Evolutionary conservation across 2,888 invertebrate species (phyloP).

Genomic region (Bedellia somnulentella): DNA sequence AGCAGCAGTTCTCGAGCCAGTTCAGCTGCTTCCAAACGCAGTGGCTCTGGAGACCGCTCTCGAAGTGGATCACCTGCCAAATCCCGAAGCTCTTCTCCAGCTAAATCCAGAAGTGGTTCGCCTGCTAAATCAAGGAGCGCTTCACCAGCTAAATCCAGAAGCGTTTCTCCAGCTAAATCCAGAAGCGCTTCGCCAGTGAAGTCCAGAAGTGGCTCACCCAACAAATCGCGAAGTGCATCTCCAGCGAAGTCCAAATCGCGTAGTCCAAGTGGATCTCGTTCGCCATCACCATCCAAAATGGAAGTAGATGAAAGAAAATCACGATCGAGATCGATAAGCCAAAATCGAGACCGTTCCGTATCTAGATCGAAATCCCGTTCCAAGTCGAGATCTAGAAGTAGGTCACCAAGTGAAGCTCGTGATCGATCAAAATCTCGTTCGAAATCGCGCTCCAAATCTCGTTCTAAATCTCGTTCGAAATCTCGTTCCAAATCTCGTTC

Average conservation of each 20-base stretch:
- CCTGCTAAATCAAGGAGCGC: conserved; percentile 5
- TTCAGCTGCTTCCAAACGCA: conserved; percentile 12
- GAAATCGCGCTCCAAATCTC: conserved; percentile 12
- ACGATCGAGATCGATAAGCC: conserved; percentile 14
- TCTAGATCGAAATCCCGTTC: conserved; percentile 12
- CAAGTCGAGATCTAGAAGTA: conserved; percentile 10
- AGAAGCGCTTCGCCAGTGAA: conserved; percentile 15
- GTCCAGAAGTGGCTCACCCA: conserved; percentile 17
- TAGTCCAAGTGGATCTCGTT: background rate
- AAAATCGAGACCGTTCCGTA: conserved; percentile 10
- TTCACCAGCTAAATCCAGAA: conserved; percentile 12
- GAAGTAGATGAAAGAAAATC: conserved; percentile 10
- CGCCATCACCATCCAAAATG: conserved; percentile 5
- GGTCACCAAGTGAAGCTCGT: conserved; percentile 14
- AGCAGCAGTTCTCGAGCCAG: conserved; percentile 8
- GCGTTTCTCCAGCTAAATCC: conserved; percentile 15
- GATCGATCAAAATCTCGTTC: conserved; percentile 8
- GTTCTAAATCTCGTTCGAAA: conserved; percentile 18
- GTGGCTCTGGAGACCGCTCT: conserved; percentile 13
- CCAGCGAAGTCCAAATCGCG: background rate
- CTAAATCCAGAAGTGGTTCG: conserved; percentile 16
- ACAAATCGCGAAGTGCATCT: conserved; percentile 3
- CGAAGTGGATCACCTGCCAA: conserved; percentile 14
- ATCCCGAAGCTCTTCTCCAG: conserved; percentile 8
- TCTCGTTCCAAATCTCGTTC: conserved; percentile 22